These are phyloP conservation scores for Romanogobio albipinnatus DNA, from an alignment of 2,113 vertebrate species.

Conservation along the genomic window DNA sequence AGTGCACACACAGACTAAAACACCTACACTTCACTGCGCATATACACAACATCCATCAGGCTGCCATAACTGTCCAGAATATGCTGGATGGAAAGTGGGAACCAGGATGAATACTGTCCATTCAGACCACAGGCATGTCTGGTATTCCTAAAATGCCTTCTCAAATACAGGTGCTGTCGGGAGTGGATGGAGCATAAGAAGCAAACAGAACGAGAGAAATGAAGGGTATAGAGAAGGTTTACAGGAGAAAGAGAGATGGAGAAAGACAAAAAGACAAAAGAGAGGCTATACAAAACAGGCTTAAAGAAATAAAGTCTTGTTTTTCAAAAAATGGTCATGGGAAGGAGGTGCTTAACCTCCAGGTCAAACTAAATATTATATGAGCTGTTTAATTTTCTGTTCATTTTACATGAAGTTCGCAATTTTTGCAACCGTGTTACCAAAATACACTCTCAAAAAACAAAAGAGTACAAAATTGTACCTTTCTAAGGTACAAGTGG, in stretches of 20 bases:
- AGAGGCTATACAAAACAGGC: not conserved
- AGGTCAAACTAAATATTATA: not conserved
- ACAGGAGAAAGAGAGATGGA: not conserved
- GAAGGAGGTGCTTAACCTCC: not conserved
- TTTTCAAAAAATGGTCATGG: not conserved
- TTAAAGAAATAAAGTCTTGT: not conserved
- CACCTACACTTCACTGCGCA: slow-evolving; percentile 1
- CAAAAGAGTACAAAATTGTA: no score
- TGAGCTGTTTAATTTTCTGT: not conserved
- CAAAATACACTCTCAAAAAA: no score
- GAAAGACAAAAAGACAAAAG: not conserved
- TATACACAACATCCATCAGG: slow-evolving; percentile 11
- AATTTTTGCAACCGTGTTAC: no score
- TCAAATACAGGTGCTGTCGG: slow-evolving; percentile 60
- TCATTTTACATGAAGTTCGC: not conserved
- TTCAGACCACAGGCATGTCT: slow-evolving; percentile 59
- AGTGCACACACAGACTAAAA: not conserved
- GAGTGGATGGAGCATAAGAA: not conserved
- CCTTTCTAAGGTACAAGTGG: no score
- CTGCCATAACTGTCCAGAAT: slow-evolving; percentile 13
- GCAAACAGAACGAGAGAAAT: not conserved
- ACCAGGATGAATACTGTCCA: slow-evolving; percentile 54
- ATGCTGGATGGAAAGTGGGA: slow-evolving; percentile 50
- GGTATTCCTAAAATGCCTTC: slow-evolving; percentile 60
- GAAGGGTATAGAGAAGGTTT: not conserved